Conservation (phyloP, 2,797 vertebrate species). For the Xiphophorus birchmanni region DNA sequence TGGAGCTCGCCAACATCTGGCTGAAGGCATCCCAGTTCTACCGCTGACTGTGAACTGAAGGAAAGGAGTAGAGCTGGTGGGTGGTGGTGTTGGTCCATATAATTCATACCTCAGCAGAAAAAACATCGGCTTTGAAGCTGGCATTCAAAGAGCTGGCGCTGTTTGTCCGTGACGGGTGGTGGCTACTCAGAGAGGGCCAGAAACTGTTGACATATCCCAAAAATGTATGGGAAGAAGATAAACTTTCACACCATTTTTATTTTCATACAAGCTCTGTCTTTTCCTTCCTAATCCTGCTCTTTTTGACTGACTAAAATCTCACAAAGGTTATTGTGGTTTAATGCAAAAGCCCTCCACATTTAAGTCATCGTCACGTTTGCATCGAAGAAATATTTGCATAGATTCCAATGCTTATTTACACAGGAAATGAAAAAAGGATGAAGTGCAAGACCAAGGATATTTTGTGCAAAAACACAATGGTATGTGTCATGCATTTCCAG, state of each 20-base stretch:
- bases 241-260: background rate
- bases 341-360: background rate
- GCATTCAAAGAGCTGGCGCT: constrained; percentile 42
- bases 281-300: background rate
- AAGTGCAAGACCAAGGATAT: background rate
- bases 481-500: background rate
- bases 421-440: background rate
- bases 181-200: background rate
- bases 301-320: background rate
- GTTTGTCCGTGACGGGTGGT: constrained; percentile 31
- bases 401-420: background rate
- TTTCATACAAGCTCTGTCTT: background rate
- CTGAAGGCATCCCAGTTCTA: constrained; percentile 15
- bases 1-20: constrained; percentile 63
- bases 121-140: constrained; percentile 56
- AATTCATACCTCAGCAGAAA: constrained; percentile 52
- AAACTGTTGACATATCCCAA: constrained; percentile 2
- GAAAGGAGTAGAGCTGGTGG: constrained; percentile 8
- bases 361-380: background rate
- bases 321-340: background rate
- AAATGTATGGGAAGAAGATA: background rate
- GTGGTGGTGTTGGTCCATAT: constrained; percentile 44
- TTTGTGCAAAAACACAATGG: background rate
- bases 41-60: background rate
- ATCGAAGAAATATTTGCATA: background rate